Evolutionary conservation across 2,888 invertebrate species (phyloP).

Genomic region (Anaspis maculata): DNA sequence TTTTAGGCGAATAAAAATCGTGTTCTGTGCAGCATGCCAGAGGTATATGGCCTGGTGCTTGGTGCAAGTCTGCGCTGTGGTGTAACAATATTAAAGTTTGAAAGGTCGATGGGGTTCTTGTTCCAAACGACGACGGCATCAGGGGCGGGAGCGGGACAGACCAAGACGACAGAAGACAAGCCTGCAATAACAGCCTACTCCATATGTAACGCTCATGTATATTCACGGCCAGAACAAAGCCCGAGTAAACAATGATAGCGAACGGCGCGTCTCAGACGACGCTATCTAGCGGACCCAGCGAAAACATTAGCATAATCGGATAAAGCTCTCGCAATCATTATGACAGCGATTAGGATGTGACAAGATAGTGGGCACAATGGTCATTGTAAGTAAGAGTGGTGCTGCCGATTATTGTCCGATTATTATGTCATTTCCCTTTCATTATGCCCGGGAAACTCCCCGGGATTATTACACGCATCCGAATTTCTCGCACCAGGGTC

Average conservation of each 20-base stretch:
- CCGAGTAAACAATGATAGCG: constrained; percentile 40
- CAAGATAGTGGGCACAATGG: constrained; percentile 26
- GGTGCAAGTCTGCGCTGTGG: constrained; percentile 3
- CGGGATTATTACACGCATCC: too few species aligned
- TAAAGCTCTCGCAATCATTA: constrained; percentile 37
- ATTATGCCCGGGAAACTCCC: too few species aligned
- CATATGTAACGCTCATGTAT: constrained; percentile 44
- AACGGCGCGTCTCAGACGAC: constrained; percentile 24
- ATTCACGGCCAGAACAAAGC: constrained; percentile 41
- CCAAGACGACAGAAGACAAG: constrained; percentile 18
- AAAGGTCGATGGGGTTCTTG: constrained; percentile 17
- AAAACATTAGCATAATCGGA: constrained; percentile 42
- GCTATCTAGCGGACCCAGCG: constrained; percentile 38
- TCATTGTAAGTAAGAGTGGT: constrained; percentile 23
- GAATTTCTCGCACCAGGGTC: too few species aligned
- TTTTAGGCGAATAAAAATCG: constrained; percentile 16
- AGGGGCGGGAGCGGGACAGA: constrained; percentile 10
- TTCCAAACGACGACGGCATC: constrained; percentile 13
- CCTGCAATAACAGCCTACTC: constrained; percentile 40
- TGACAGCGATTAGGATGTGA: constrained; percentile 34
- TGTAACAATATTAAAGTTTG: constrained; percentile 27
- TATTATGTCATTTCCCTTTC: too few species aligned
- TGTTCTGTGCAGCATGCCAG: constrained; percentile 1
- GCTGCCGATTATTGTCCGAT: too few species aligned
- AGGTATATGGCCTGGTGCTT: constrained; percentile 3